A percentile compares a stretch with the other conserved stretches of the same genome.
These are phyloP conservation scores for Mycetomoellerius zeteki DNA, from an alignment of 1,140 invertebrate genomes.

Conservation along the genomic window DNA sequence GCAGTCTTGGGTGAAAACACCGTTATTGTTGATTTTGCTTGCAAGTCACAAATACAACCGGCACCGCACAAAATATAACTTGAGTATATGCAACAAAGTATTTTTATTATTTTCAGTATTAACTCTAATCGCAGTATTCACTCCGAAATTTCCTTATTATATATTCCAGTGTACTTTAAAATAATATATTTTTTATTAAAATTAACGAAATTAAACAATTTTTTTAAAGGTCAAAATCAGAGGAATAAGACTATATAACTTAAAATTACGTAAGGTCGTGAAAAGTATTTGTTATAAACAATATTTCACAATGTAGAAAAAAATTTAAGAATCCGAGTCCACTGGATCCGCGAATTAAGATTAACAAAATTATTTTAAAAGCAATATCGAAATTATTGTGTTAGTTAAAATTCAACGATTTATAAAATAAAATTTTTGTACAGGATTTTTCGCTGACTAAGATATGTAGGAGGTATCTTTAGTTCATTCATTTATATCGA, in stretches of 20 bases:
- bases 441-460: neutral
- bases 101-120: no score
- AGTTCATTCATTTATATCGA: neutral
- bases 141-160: no score
- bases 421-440: neutral
- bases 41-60: conserved; percentile 7
- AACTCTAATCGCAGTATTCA: no score
- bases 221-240: no score
- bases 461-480: neutral
- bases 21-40: conserved; percentile 7
- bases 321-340: no score
- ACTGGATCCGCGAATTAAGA: neutral
- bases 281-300: no score
- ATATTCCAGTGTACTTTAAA: no score
- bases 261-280: no score
- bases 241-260: no score
- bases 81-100: neutral
- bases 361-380: conserved; percentile 3
- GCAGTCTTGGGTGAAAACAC: neutral
- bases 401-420: neutral
- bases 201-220: no score
- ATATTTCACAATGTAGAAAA: no score
- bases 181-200: no score
- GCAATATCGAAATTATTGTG: neutral
- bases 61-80: conserved; percentile 17